These are phyloP conservation scores for Caenorhabditis inopinata DNA, from an alignment of 1,140 invertebrate species.

Conservation along the genomic window DNA sequence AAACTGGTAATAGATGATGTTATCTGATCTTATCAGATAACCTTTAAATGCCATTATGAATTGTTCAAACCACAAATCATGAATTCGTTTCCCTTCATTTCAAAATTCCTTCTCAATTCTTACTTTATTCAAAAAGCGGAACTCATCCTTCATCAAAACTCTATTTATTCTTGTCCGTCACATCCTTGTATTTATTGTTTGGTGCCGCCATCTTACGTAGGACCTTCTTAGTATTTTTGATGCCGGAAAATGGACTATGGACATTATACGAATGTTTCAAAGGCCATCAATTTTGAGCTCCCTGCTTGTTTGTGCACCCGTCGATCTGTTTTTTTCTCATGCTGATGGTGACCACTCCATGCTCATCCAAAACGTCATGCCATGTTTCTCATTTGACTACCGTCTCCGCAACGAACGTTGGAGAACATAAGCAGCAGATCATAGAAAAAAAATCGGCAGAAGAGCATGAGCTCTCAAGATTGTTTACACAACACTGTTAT, in stretches of 20 bases:
- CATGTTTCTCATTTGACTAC: background rate
- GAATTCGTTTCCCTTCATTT: background rate
- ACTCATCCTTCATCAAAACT: constrained; percentile 26
- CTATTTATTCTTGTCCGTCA: constrained; percentile 13
- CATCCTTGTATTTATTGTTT: constrained; percentile 5
- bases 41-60: background rate
- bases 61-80: background rate
- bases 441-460: background rate
- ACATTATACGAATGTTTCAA: constrained; percentile 25
- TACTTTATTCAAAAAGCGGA: background rate
- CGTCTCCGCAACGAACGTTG: background rate
- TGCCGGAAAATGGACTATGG: background rate
- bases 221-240: background rate
- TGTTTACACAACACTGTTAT: background rate
- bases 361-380: constrained; percentile 1
- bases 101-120: background rate
- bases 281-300: constrained; percentile 11
- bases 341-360: background rate
- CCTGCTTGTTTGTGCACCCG: constrained; percentile 5
- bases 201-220: background rate
- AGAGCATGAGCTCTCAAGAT: background rate
- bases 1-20: background rate
- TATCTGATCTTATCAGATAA: background rate
- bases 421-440: constrained; percentile 9
- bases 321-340: constrained; percentile 9